These are phyloP conservation scores for Agrilus planipennis DNA, from an alignment of 1,140 invertebrate genomes.

Conservation along the genomic window DNA sequence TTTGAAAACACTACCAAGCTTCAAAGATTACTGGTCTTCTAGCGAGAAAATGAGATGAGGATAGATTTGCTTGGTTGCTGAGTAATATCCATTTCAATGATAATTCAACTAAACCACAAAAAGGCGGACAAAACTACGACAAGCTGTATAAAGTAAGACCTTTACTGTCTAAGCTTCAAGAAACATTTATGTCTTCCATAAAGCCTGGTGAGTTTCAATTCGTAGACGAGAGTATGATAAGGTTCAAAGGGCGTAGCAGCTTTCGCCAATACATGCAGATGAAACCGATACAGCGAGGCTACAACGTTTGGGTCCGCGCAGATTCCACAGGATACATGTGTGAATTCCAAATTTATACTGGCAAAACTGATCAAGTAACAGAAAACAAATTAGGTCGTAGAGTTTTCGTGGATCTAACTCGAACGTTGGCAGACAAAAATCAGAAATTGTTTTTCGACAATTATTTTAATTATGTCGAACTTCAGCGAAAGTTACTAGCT, in stretches of 20 bases:
- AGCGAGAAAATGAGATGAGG: constrained; percentile 1
- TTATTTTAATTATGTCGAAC: constrained; percentile 26
- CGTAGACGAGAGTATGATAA: constrained; percentile 29
- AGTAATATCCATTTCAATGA: constrained; percentile 2
- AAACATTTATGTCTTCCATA: not conserved
- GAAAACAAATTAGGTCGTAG: constrained; percentile 25
- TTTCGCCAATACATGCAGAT: constrained; percentile 31
- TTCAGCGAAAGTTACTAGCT: constrained; percentile 19
- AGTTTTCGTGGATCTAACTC: constrained; percentile 27
- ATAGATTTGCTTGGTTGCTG: not conserved
- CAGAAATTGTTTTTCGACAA: constrained; percentile 29
- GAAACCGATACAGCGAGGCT: constrained; percentile 8
- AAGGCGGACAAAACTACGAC: not conserved
- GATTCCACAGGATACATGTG: constrained; percentile 3
- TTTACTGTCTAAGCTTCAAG: not conserved
- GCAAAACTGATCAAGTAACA: constrained; percentile 6
- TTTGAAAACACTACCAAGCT: not conserved
- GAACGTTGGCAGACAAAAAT: constrained; percentile 20
- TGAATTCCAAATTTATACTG: constrained; percentile 6
- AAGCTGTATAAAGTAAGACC: constrained; percentile 4
- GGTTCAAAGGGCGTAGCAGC: constrained; percentile 4
- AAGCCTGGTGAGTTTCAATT: constrained; percentile 21
- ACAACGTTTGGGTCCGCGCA: not conserved
- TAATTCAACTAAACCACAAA: not conserved
- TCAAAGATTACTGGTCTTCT: constrained; percentile 1